Conservation (phyloP, 2,113 vertebrate species). For the Cichladusa arquata region DNA sequence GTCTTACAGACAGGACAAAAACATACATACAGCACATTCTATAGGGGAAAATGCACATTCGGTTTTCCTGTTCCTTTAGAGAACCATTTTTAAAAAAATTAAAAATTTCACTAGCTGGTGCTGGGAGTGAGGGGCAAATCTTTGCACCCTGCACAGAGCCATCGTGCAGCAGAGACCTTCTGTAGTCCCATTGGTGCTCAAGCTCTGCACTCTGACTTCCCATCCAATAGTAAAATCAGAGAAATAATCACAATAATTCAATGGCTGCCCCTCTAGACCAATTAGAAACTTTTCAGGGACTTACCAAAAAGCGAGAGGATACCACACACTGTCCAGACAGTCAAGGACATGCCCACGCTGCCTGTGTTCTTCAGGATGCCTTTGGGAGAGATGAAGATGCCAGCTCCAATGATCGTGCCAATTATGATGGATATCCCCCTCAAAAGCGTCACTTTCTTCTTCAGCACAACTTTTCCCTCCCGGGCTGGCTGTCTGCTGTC, state of each 20-base stretch:
- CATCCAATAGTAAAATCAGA: conserved; percentile 35
- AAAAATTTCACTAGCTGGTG: fast-evolving
- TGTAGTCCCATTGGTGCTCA: conserved; percentile 7
- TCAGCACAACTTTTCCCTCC: conserved; percentile 80
- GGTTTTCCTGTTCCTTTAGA: not conserved
- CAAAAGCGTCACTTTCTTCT: conserved; percentile 91
- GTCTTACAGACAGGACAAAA: not conserved
- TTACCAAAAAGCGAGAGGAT: conserved; percentile 94
- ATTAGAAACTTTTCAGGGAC: conserved; percentile 63
- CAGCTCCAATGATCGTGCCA: conserved; percentile 94
- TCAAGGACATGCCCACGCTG: conserved; percentile 91
- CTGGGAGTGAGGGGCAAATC: fast-evolving
- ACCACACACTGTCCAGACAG: conserved; percentile 88
- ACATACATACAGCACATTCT: not conserved
- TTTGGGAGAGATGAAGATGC: conserved; percentile 97
- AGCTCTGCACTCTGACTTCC: not conserved
- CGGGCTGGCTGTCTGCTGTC: conserved; percentile 8
- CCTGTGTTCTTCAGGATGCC: conserved; percentile 90
- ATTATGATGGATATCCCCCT: conserved; percentile 92
- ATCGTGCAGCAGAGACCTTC: not conserved
- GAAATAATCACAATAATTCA: not conserved
- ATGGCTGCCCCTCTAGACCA: not conserved
- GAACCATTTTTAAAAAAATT: not conserved
- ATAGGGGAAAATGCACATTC: not conserved
- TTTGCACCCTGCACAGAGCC: not conserved